Percentiles rank a stretch among this genome's conserved stretches.
Evolutionary conservation across 2,797 vertebrate genomes (phyloP).

Genomic region (Karalla daura): DNA sequence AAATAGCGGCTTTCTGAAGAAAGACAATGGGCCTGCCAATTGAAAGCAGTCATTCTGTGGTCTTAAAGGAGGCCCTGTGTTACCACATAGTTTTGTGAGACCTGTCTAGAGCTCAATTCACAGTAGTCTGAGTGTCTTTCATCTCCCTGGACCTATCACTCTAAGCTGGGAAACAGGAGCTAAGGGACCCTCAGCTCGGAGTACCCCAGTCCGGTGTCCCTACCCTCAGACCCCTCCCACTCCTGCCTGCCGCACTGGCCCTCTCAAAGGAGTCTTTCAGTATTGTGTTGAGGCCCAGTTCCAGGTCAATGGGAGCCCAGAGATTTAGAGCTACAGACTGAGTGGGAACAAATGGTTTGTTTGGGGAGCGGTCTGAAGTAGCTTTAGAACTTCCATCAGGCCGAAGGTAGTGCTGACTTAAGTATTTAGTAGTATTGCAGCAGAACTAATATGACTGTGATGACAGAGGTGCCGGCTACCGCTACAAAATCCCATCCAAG

Average conservation of each 20-base stretch:
- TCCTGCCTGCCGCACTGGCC: conserved; percentile 53
- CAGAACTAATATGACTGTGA: conserved; percentile 65
- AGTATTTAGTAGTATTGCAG: conserved; percentile 58
- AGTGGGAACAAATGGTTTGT: conserved; percentile 81
- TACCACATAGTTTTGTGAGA: conserved; percentile 75
- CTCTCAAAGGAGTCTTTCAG: conserved; percentile 84
- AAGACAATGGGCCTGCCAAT: conserved; percentile 67
- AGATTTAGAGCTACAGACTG: conserved; percentile 75
- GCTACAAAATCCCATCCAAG: conserved; percentile 40
- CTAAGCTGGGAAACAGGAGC: conserved; percentile 80
- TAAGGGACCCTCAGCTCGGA: conserved; percentile 72
- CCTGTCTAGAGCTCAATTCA: conserved; percentile 77
- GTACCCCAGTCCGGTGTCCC: conserved; percentile 46
- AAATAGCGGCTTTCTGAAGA: conserved; percentile 51
- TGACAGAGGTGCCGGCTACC: conserved; percentile 39
- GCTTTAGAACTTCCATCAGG: conserved; percentile 73
- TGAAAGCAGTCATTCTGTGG: conserved; percentile 63
- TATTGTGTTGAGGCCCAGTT: conserved; percentile 77
- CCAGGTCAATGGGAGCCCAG: conserved; percentile 79
- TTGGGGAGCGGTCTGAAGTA: conserved; percentile 76
- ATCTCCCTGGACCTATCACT: conserved; percentile 75
- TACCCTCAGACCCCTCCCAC: conserved; percentile 60
- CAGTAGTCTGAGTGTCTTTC: conserved; percentile 76
- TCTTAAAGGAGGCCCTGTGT: conserved; percentile 68
- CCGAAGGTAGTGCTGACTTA: conserved; percentile 56